Evolutionary conservation across 92 coral and sea anemone genomes (phyloP).

Genomic region (Isaurus tuberculatus): DNA sequence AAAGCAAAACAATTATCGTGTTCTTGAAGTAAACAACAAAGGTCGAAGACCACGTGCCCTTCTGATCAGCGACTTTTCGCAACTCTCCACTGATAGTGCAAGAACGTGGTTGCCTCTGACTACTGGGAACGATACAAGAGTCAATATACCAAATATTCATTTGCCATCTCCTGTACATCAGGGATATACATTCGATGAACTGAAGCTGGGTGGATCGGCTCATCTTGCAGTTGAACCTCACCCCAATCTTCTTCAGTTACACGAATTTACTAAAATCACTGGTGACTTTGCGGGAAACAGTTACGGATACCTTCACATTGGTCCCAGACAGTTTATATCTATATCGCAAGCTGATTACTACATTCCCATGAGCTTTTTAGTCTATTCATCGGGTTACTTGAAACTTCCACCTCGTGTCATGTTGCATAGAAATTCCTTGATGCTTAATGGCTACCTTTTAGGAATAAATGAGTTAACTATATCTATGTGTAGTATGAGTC

Average conservation of each 20-base stretch:
- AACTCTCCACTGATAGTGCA: slow-evolving; percentile 56
- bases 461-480: slow-evolving; percentile 64
- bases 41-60: slow-evolving; percentile 53
- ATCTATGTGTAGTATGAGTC: slow-evolving; percentile 56
- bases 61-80: slow-evolving; percentile 51
- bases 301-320: slow-evolving; percentile 67
- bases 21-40: slow-evolving; percentile 60
- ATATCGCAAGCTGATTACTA: slow-evolving; percentile 44
- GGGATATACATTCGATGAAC: slow-evolving; percentile 57
- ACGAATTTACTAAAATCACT: slow-evolving; percentile 43
- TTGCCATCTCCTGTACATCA: slow-evolving; percentile 32
- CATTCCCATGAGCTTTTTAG: slow-evolving; percentile 64
- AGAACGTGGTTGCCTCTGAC: slow-evolving; percentile 70
- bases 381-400: slow-evolving; percentile 59
- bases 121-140: slow-evolving; percentile 17
- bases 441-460: slow-evolving; percentile 57
- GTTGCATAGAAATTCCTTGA: slow-evolving; percentile 60
- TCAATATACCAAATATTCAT: slow-evolving; percentile 29
- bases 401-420: slow-evolving; percentile 62
- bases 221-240: slow-evolving; percentile 68
- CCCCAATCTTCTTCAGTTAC: slow-evolving; percentile 36
- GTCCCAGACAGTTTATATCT: slow-evolving; percentile 60
- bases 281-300: slow-evolving; percentile 58
- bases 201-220: slow-evolving; percentile 62
- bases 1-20: slow-evolving; percentile 24